Evolutionary conservation across 2,113 vertebrate species (phyloP), one percentile per base, ranked within the genome.

Genomic region (Hydrochoerus hydrochaeris): DNA sequence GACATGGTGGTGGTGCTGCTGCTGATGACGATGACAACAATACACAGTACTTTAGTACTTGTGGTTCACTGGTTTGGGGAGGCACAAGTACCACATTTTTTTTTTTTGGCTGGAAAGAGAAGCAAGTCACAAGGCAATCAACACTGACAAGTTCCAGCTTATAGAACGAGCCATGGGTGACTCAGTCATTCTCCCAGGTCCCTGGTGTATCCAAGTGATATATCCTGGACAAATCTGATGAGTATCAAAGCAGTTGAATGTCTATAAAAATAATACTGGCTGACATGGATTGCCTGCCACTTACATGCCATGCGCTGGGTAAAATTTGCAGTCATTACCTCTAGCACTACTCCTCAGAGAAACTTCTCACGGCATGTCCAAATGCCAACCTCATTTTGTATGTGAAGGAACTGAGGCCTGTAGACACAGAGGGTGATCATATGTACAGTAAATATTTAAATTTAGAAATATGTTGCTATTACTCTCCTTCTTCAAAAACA

Each of bases 241-340:
- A 26, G 2, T 75, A 24, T 44, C 38, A 44, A 44, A 44, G 38
- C 38, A 44, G 41, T 75, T 44, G 24, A 44, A 28, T 44, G 26
- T 41, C 38, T 44, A 10, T 44, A 44, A 75, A 26, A 44, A 75
- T 44, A 52, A 11, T 17, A 84, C 38, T 28, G 19, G 32, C 14
- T 35, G 3, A 16, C 13, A 11, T 20, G 2, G 26, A 7, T 2
- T 24, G 4, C 35, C 5, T 20, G 24, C 32, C 14, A 17, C n/a
- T 65, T 86, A 17, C 1, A 32, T 57, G 24, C 32, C 69, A 67
- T 49, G 60, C 5, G 2, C 11, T 10, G 20, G 35, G 46, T 35
- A 85, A 41, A 67, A 35, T 73, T 60, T 63, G 41, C 11, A 3
- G 19, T 5, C 7, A 4, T 52, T 41, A n/a, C 13, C 20, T 26